Evolutionary conservation across 2,113 vertebrate species (phyloP).

Genomic region (Hippocampus abdominalis): DNA sequence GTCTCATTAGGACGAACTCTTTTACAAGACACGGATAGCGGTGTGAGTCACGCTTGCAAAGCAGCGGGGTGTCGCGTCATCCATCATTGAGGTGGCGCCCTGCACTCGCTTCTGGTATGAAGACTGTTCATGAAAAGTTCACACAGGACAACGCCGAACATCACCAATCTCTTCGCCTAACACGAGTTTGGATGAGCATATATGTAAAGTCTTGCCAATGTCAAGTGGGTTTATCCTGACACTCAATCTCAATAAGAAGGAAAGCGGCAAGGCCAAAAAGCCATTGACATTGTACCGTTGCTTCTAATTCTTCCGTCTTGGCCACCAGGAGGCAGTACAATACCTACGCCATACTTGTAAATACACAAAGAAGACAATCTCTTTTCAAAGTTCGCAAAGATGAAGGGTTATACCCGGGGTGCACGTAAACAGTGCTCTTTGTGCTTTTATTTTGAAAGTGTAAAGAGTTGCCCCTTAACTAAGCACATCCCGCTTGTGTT

Average conservation of each 20-base stretch:
- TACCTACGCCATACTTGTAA: no score
- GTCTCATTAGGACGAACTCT: slow-evolving; percentile 52
- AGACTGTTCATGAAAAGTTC: slow-evolving; percentile 60
- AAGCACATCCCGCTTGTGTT: no score
- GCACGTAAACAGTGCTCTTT: no score
- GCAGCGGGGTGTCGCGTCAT: slow-evolving; percentile 35
- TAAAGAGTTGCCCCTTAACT: no score
- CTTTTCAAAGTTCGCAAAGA: no score
- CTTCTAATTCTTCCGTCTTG: no score
- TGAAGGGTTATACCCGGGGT: no score
- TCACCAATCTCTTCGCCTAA: slow-evolving; percentile 27
- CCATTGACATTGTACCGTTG: no score
- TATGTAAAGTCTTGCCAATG: slow-evolving; percentile 45
- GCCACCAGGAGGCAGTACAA: no score
- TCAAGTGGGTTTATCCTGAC: slow-evolving; percentile 35
- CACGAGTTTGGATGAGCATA: slow-evolving; percentile 19
- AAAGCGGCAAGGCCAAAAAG: neutral
- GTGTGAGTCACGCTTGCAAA: slow-evolving; percentile 32
- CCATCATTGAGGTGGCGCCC: slow-evolving; percentile 39
- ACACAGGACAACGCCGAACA: slow-evolving; percentile 56
- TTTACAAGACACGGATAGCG: slow-evolving; percentile 39
- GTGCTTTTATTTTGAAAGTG: no score
- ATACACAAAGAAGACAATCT: no score
- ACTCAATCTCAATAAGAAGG: neutral
- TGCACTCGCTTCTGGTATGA: neutral